Base-by-base conservation (phyloP, 2,888 invertebrate species). In the Caenorhabditis zanzibari region DNA sequence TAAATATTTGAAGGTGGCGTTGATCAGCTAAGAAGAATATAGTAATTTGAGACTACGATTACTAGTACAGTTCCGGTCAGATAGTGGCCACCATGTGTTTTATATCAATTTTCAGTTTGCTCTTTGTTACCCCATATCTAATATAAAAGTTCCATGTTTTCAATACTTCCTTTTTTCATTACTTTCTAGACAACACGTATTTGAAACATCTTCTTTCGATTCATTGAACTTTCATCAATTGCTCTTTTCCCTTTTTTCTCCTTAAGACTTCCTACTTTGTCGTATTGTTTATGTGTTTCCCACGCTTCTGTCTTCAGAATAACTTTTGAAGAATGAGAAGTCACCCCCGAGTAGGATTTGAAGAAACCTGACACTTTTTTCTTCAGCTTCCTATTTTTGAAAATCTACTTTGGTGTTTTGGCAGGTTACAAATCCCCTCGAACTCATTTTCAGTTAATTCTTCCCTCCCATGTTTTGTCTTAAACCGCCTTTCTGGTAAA, bases 401-500 rank as follows among this genome's bases (percentile, higher is more conserved):
- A 38, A 54, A 52, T 68, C 66, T 35, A 26, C n/a, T 35, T 16
- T 38, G 38, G 38, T 68, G 32, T 68, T 68, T 52, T 16, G 52
- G 1, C 19, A 9, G n/a, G n/a, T 49, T 24, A 22, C 49, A 66
- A 68, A 68, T 16, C 54, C 35, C 22, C 38, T 54, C 12, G 68
- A 68, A 52, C 68, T 49, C 63, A 66, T 66, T 52, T 66, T 35
- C 66, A 49, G 66, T n/a, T 66, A 49, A 66, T 66, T 35, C 66
- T 19, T 19, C 38, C 32, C 9, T 10, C 0, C 24, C 28, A 16
- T n/a, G 38, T 26, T 68, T 54, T 66, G 49, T 66, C n/a, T 49
- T 49, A 28, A 64, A 47, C 22, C 32, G 24, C 41, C 10, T 6
- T 47, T n/a, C 7, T 63, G n/a, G 38, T 44, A 35, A 38, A 56